Percentiles rank a stretch among this genome's conserved stretches.
Conservation (phyloP, 1,140 invertebrate genomes). For the Onthophagus taurus region DNA sequence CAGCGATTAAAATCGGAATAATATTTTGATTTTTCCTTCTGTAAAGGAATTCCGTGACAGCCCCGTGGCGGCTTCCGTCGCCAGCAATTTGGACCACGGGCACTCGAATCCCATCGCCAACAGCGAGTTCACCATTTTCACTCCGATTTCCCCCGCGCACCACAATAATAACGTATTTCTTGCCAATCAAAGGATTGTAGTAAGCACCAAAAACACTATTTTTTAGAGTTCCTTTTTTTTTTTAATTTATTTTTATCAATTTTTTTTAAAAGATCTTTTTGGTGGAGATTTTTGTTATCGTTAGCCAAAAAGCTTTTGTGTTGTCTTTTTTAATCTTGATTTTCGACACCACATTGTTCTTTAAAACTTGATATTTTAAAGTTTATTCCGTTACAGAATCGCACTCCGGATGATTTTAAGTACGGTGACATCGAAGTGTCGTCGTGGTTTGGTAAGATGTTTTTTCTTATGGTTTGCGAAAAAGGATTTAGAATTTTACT, state of each 20-base stretch:
- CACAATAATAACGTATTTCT: constrained; percentile 32
- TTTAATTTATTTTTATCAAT: not conserved
- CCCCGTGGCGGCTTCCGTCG: constrained; percentile 27
- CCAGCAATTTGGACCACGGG: constrained; percentile 31
- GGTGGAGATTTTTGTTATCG: too few species aligned
- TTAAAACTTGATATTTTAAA: too few species aligned
- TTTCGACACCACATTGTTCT: too few species aligned
- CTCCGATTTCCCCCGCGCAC: constrained; percentile 29
- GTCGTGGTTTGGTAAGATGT: constrained; percentile 31
- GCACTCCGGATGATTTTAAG: constrained; percentile 26
- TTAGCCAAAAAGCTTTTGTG: too few species aligned
- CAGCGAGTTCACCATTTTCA: constrained; percentile 37
- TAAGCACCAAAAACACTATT: constrained; percentile 15
- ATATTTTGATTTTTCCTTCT: constrained; percentile 13
- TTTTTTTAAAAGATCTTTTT: not conserved
- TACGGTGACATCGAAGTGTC: constrained; percentile 30
- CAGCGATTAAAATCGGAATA: not conserved
- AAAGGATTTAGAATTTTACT: constrained; percentile 7
- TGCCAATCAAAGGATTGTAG: constrained; percentile 27
- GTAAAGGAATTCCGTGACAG: constrained; percentile 34
- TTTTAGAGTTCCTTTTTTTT: not conserved
- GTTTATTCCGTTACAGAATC: constrained; percentile 18
- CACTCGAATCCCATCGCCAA: constrained; percentile 33
- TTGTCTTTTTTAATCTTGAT: too few species aligned
- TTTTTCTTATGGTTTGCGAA: not conserved